Base-by-base conservation (phyloP, 2,888 invertebrate genomes). In the Campopleginae sp. region DNA sequence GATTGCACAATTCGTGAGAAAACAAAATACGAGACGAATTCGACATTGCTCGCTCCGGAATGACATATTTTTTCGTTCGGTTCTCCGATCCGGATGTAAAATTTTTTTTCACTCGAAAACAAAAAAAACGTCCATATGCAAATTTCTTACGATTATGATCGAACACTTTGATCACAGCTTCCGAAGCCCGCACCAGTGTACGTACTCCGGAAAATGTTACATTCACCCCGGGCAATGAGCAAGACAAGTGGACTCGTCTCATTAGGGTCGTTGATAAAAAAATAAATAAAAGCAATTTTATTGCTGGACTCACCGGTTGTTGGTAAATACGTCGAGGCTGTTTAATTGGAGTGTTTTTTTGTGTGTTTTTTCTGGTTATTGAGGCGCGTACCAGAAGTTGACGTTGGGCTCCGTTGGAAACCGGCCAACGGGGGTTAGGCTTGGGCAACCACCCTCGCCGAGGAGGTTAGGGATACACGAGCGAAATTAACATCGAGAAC, bases 251-350 rank as follows among this genome's bases (percentile, higher is more conserved):
- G 63, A 48, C 75, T 76, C 48, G 75, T 76, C 48, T 48, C n/a
- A 2, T 12, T 46, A 33, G 17, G n/a, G 0, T 31, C 31, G 14
- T 70, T 46, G 6, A 3, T 44, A 17, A 17, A 27, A 70, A 46
- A 33, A 66, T 27, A n/a, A n/a, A 4, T 42, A 33, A 27, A 66
- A 66, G 17, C 5, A 33, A 48, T 33, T 12, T 38, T 23, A 44
- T 61, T 27, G 38, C 23, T 65, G 51, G 72, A 85, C 85, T 85
- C 82, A 85, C 85, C 82, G 85, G 58, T 80, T 51, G 19, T n/a
- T 63, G 72, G 54, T 77, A 68, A 58, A 10, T 44, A 66, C 80
- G 68, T 72, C 23, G 74, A 19, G 61, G 3, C 33, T 27, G 17
- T 44, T 78, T 38, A 58, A 23, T 23, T 66, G 12, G 66, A 10